A percentile compares a stretch with the other conserved stretches of the same genome.
Evolutionary conservation across 2,797 vertebrate genomes (phyloP).

Genomic region (Microhierax caerulescens): DNA sequence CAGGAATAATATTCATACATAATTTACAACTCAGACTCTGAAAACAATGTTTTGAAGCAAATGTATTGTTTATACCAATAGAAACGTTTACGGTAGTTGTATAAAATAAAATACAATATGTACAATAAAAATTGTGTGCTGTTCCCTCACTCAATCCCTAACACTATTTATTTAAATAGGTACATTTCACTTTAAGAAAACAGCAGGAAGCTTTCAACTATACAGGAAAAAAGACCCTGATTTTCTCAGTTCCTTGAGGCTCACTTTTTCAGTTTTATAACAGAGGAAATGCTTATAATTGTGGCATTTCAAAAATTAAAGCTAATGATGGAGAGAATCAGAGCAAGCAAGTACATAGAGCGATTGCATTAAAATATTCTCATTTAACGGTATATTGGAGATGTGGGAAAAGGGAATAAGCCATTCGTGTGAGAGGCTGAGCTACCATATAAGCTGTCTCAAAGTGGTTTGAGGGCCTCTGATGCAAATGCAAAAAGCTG

Average conservation of each 20-base stretch:
- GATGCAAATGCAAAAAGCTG: not conserved
- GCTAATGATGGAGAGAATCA: not conserved
- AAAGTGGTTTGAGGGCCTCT: not conserved
- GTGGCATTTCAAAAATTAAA: not conserved
- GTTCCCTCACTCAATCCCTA: not conserved
- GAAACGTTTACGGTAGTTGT: not conserved
- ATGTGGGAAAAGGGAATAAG: not conserved
- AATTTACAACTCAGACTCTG: not conserved
- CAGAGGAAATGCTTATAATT: not conserved
- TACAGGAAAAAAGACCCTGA: not conserved
- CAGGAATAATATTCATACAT: not conserved
- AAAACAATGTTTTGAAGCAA: slow-evolving; percentile 4
- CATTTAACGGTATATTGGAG: not conserved
- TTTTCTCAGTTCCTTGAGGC: not conserved
- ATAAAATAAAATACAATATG: not conserved
- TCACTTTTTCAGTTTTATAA: not conserved
- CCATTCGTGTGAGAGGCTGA: not conserved
- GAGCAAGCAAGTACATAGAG: not conserved
- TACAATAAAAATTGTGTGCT: not conserved
- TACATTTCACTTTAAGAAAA: not conserved
- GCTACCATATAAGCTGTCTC: not conserved
- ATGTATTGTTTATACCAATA: not conserved
- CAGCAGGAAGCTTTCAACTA: not conserved
- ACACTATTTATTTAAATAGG: not conserved
- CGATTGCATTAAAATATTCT: not conserved